Base-by-base conservation (phyloP, 2,797 vertebrate genomes). In the Chelonia mydas region DNA sequence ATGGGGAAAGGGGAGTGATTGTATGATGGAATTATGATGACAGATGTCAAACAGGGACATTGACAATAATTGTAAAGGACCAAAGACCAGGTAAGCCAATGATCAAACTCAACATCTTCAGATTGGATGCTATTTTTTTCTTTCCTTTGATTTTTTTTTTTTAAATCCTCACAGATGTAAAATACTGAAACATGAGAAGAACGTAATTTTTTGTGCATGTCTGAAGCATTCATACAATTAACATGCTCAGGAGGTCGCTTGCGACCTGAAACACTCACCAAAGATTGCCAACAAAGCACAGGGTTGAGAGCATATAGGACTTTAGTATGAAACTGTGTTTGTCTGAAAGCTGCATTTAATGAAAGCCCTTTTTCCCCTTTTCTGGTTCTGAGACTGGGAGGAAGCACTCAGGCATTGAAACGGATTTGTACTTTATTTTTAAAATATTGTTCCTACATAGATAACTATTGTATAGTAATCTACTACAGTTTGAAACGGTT, bases 371-470 rank as follows among this genome's bases (percentile, higher is more conserved):
- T 89, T 89, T 9, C 61, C n/a, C 92, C 88, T 41, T 90, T 89
- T 93, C 86, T 92, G 95, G 87, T 96, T 98, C 96, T 97, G 81
- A 89, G 94, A 88, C 87, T 95, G 74, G 54, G 78, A 80, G 54
- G 91, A 93, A 92, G 55, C 94, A 92, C 77, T 77, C 51, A 87
- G 37, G 47, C 91, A 90, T 96, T 96, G 97, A 96, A 96, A 97
- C 95, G 91, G 82, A 84, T 87, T 93, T 81, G 89, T 79, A 97
- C 91, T 96, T 96, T 88, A 88, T 94, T 94, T 94, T 95, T 76
- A 95, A 98, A 97, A 97, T 96, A 95, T 55, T 95, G 45, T 55
- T 94, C 81, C 96, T 82, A 95, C 96, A 96, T 61, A 51, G 54
- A 77, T 89, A 47, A 6, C 49, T 86, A 50, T 91, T 45, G 51